Base-by-base conservation (phyloP, 2,113 vertebrate genomes). In the Mastomys natalensis region DNA sequence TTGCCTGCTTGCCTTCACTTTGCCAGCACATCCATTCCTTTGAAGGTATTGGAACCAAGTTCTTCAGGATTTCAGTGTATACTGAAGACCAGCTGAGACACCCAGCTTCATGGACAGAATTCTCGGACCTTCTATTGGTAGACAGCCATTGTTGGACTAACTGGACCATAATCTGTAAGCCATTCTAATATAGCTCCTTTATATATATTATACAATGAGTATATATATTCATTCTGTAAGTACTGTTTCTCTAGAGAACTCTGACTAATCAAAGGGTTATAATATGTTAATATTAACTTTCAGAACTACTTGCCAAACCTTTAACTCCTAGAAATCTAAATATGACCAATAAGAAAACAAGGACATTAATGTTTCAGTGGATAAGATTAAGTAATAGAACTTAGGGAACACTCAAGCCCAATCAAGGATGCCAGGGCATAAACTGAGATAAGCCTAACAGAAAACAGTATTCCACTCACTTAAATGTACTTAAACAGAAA, bases 371-470 rank as follows among this genome's bases (percentile, higher is more conserved):
- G 40, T 37, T 53, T 51, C 70, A 17, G 17, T 85, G 81, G 90
- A 31, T 94, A 95, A 92, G 90, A 31, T 95, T 95, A 95, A 92
- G 72, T 92, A 77, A 92, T 43, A 96, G 78, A 92, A 90, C 91
- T 74, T 84, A 77, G 64, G 45, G 70, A 89, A 64, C n/a, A 22
- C 45, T 48, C 77, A 77, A 91, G 51, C 58, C 78, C 73, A 84
- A 2, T 87, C 60, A 91, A 40, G 78, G 78, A 87, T 68, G 53
- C 66, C 58, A 76, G 76, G 31, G 73, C 66, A 60, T 84, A 53
- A 31, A 89, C 45, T 73, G 89, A 12, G 26, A 37, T n/a, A 95
- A 90, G 37, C 60, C 3, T 2, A 19, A 80, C 40, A 81, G 48
- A 73, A 95, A 89, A 51, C 16, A 81, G 29, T 12, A 34, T 2